Conservation (phyloP, 2,113 vertebrate species). For the Microcebus jonahi region DNA sequence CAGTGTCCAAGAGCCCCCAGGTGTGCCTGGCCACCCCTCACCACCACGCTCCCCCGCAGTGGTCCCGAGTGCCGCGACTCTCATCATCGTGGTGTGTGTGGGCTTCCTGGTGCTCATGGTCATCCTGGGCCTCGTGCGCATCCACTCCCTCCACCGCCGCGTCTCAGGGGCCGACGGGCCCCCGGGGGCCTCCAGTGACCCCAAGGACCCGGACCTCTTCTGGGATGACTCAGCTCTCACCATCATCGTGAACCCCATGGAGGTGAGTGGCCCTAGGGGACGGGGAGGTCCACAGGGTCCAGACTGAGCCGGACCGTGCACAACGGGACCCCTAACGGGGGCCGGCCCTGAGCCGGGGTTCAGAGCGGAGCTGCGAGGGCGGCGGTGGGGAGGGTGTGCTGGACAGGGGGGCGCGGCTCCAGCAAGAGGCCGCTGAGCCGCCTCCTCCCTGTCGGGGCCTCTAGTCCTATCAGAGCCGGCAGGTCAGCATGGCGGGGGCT, state of each 20-base stretch:
- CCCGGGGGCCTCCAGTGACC: conserved; percentile 72
- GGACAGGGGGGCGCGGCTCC: background rate
- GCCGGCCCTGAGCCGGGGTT: background rate
- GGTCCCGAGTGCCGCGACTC: conserved; percentile 95
- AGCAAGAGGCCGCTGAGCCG: background rate
- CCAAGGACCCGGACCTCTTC: conserved; percentile 92
- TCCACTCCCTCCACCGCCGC: conserved; percentile 95
- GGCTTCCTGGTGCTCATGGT: conserved; percentile 99
- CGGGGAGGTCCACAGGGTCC: background rate
- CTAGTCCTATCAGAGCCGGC: conserved; percentile 87
- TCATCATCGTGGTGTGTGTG: conserved; percentile 98
- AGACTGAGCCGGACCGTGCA: background rate
- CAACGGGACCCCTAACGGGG: background rate
- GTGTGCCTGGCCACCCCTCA: rapidly evolving
- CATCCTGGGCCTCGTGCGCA: conserved; percentile 95
- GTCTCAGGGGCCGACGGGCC: conserved; percentile 63
- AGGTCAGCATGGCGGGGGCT: conserved; percentile 72
- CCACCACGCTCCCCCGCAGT: conserved; percentile 81
- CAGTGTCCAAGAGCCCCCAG: background rate
- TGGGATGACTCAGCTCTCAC: conserved; percentile 99
- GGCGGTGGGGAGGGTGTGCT: background rate
- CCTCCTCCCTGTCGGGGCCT: rapidly evolving
- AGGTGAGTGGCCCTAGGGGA: conserved; percentile 86
- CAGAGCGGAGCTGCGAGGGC: too few relatives aligned
- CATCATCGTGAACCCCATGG: conserved; percentile 99